These are phyloP conservation scores for Nestor notabilis DNA, from an alignment of 2,113 vertebrate genomes.

Conservation along the genomic window DNA sequence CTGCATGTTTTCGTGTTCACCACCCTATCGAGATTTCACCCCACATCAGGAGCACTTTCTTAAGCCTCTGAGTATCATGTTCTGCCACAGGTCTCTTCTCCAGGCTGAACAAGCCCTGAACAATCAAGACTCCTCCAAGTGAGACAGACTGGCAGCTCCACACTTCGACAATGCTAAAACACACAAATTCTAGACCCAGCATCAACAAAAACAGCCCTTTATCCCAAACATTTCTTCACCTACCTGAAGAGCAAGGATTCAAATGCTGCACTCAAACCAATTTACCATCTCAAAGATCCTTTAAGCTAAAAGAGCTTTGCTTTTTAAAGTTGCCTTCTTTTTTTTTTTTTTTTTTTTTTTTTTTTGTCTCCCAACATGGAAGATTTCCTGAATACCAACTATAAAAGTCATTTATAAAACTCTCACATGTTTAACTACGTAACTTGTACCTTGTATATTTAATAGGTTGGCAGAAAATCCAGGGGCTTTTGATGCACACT, in stretches of 20 bases:
- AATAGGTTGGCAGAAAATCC: slow-evolving; percentile 35
- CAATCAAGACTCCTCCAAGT: background rate
- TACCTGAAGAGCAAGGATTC: background rate
- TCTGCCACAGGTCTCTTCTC: background rate
- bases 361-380: background rate
- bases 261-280: background rate
- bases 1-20: background rate
- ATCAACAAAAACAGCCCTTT: background rate
- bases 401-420: slow-evolving; percentile 35
- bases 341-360: too few species aligned
- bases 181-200: background rate
- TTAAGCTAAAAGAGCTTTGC: background rate
- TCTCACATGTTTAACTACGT: slow-evolving; percentile 13
- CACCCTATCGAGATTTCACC: background rate
- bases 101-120: background rate
- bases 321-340: background rate
- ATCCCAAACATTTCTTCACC: background rate
- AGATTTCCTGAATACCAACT: background rate
- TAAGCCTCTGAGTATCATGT: background rate
- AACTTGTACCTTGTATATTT: slow-evolving; percentile 36
- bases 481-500: background rate
- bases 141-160: background rate
- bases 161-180: background rate
- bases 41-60: background rate
- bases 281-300: background rate